phyloP scores from a whole-genome alignment of 1,140 invertebrate species.

The Brachionus rubens region DNA sequence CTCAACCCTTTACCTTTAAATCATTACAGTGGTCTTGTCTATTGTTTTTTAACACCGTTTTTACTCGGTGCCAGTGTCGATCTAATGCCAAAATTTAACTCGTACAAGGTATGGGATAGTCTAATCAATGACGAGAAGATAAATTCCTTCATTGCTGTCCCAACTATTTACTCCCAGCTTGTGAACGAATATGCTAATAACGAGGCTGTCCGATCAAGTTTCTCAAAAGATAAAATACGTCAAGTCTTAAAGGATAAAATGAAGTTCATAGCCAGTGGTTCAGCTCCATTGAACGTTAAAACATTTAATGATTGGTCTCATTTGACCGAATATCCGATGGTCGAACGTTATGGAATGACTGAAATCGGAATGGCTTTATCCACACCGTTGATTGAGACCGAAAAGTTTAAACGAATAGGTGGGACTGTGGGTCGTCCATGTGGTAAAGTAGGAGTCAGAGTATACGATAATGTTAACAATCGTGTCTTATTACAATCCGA shows the following conservation, averaged over 20 bases:
- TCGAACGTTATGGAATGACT: conserved; percentile 90
- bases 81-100: conserved; percentile 69
- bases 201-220: not conserved
- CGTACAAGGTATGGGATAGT: conserved; percentile 55
- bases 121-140: conserved; percentile 64
- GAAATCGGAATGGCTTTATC: conserved; percentile 85
- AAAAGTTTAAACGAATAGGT: conserved; percentile 62
- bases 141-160: conserved; percentile 81
- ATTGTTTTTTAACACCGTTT: conserved; percentile 74
- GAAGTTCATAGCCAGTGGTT: conserved; percentile 76
- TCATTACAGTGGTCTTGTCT: conserved; percentile 82
- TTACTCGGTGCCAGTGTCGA: conserved; percentile 68
- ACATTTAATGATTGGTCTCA: conserved; percentile 75
- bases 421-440: conserved; percentile 73
- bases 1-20: conserved; percentile 79
- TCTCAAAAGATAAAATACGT: conserved; percentile 56
- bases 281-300: conserved; percentile 73
- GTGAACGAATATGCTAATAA: conserved; percentile 71
- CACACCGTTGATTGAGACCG: conserved; percentile 69
- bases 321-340: conserved; percentile 74
- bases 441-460: conserved; percentile 64
- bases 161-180: conserved; percentile 79
- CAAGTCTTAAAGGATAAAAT: not conserved
- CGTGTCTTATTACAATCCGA: conserved; percentile 58
- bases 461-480: not conserved